phyloP scores from a whole-genome alignment of 2,113 vertebrate genomes.

The Boulengeromyrus knoepffleri region DNA sequence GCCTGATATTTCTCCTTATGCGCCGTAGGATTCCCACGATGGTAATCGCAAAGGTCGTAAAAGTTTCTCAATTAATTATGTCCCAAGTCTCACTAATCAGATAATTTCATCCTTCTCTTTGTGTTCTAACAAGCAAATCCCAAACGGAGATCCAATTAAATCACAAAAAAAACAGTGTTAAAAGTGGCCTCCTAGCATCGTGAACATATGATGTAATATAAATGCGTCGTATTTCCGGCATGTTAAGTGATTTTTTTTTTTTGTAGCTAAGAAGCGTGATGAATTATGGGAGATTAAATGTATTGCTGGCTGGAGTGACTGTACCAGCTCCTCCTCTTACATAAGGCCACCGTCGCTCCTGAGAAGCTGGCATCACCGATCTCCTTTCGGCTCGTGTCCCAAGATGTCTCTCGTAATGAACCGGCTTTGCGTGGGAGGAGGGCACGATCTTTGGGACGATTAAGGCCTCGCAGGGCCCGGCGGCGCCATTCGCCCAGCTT shows the following conservation, averaged over 20 bases:
- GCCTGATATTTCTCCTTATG: background rate
- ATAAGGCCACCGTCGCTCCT: background rate
- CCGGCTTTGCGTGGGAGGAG: background rate
- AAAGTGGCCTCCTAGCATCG: background rate
- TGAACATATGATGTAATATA: background rate
- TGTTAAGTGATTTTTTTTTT: background rate
- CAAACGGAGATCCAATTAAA: background rate
- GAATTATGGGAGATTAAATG: background rate
- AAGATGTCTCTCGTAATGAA: slow-evolving; percentile 4
- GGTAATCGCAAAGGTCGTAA: background rate
- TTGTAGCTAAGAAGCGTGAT: background rate
- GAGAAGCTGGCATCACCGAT: background rate
- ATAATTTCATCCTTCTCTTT: background rate
- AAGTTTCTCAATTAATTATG: slow-evolving; percentile 3
- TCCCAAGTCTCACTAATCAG: background rate
- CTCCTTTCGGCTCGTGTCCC: background rate
- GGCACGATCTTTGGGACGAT: background rate
- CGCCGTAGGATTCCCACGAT: background rate
- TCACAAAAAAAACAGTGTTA: background rate
- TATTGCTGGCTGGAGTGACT: background rate
- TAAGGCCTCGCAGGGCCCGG: background rate
- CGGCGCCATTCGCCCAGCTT: background rate
- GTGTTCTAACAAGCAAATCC: background rate
- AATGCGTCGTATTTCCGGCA: background rate
- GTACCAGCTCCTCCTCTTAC: background rate